Conservation (phyloP, 2,888 invertebrate genomes). For the Erebia palarica region DNA sequence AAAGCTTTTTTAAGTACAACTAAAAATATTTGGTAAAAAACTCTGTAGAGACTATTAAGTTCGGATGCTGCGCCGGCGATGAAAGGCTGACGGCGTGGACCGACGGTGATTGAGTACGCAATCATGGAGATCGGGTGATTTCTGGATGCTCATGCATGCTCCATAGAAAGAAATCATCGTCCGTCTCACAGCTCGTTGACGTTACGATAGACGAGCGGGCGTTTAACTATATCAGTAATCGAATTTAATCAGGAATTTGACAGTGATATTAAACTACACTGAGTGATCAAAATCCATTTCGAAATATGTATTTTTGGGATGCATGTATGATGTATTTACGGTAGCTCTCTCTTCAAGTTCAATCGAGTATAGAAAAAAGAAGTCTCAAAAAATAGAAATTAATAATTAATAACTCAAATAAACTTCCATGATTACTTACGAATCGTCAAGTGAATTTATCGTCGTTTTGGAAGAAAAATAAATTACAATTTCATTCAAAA, state of each 20-base stretch:
- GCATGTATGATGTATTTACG: no score
- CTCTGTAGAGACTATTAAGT: constrained; percentile 8
- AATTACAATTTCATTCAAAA: no score
- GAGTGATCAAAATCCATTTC: constrained; percentile 16
- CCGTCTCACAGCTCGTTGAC: constrained; percentile 76
- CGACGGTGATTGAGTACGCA: constrained; percentile 80
- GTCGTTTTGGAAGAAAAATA: no score
- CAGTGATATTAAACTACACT: constrained; percentile 33
- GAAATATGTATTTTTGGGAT: not conserved
- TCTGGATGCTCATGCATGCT: constrained; percentile 59
- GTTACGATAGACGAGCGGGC: constrained; percentile 55
- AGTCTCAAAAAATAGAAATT: no score
- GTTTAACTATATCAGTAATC: constrained; percentile 54
- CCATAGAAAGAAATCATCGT: constrained; percentile 77
- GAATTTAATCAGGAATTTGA: constrained; percentile 46
- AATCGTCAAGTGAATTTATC: no score
- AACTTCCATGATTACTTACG: no score
- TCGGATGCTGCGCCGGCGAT: constrained; percentile 65
- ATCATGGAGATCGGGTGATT: constrained; percentile 74
- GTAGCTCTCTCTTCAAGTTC: not conserved
- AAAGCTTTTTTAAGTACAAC: not conserved
- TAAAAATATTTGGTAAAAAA: constrained; percentile 15
- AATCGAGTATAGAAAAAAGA: no score
- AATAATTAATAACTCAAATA: no score
- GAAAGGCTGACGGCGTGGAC: constrained; percentile 71